Base-by-base conservation (phyloP, 1,140 invertebrate genomes). In the Drosophila nikananu region DNA sequence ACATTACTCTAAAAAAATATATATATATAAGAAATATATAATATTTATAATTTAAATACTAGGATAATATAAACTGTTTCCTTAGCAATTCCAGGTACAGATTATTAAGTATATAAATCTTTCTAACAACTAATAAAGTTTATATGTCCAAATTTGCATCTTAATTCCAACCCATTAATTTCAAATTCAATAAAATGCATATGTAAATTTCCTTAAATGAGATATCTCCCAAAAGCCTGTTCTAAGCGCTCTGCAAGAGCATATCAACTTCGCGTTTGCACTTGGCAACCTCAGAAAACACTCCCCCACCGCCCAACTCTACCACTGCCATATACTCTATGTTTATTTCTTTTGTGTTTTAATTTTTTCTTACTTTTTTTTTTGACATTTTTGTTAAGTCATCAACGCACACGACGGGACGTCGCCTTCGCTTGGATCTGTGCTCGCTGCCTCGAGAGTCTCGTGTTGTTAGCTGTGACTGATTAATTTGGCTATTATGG, bases 401-500 rank as follows among this genome's bases (percentile, higher is more conserved):
- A 90, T 90, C 86, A 90, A 70, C 79, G 75, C 81, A 81, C 81
- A 77, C 81, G 62, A 63, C 86, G 79, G 86, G 86, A 86, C 79
- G 72, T 63, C 83, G 74, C 64, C 27, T 77, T 63, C 58, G 67
- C 51, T 57, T 67, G 58, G 67, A 77, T 52, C 75, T 54, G 66
- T 76, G 73, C 62, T 83, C 82, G 73, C 60, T 55, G 55, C 23
- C 77, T 54, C 51, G 55, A 73, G 81, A 46, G 75, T 87, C 72
- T 70, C 87, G 74, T 83, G 81, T 76, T 89, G 84, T 89, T 89
- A 84, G 77, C 86, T 90, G 86, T 91, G 86, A 90, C 86, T 90
- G 86, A 90, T 90, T 90, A 90, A 90, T 90, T 90, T 90, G 86
- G 86, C 86, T 90, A 90, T 90, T 90, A 90, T 90, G 86, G 86